phyloP scores from a whole-genome alignment of 2,113 vertebrate species.

The Ovis aries region ARS-UI_Ramb_v3.0 NC_056067.1:41384501-41385000 shows the following conservation, averaged over 20 bases:
- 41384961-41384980: background rate
- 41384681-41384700: constrained; percentile 4
- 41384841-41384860: background rate
- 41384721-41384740: background rate
- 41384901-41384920: background rate
- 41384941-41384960: background rate
- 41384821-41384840: background rate
- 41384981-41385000: background rate
- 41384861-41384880: constrained; percentile 18
- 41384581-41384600: constrained; percentile 60
- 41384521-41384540: constrained; percentile 74
- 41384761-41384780: background rate
- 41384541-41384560: constrained; percentile 72
- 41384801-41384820: background rate
- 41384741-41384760: background rate
- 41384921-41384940: background rate
- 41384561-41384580: constrained; percentile 72
- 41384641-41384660: constrained; percentile 71
- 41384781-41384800: background rate
- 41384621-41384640: constrained; percentile 72
- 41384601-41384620: constrained; percentile 72
- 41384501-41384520: constrained; percentile 69
- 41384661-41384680: constrained; percentile 61
- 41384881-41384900: background rate
- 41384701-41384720: background rate